Evolutionary conservation across 2,888 invertebrate genomes (phyloP).

Genomic region (Clepsis dumicolana): DNA sequence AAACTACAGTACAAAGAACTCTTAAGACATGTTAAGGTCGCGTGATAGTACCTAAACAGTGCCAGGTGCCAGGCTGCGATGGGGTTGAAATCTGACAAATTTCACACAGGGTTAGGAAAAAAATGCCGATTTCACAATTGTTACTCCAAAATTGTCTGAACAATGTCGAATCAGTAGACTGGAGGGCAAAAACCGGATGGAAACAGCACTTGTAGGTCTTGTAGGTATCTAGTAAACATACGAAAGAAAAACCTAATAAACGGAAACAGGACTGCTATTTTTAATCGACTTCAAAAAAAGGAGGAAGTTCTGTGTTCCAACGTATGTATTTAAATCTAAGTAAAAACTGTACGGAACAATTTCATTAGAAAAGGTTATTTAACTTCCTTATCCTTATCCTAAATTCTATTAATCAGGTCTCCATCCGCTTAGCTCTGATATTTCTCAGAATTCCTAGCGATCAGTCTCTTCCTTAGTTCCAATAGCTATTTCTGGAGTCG

Average conservation of each 20-base stretch:
- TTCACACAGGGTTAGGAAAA: background rate
- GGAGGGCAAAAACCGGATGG: too few species aligned
- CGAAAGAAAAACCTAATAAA: too few species aligned
- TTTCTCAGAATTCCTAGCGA: background rate
- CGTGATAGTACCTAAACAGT: background rate
- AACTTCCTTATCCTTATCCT: background rate
- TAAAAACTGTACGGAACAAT: background rate
- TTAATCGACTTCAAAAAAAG: too few species aligned
- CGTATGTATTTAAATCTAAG: too few species aligned
- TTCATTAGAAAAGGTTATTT: background rate
- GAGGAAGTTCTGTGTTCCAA: too few species aligned
- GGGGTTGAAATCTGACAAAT: background rate
- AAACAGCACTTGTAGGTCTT: too few species aligned
- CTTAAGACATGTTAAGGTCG: constrained; percentile 1
- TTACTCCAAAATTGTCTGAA: too few species aligned
- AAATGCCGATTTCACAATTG: background rate
- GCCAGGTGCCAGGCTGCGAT: background rate
- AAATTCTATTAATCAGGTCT: background rate
- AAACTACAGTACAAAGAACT: background rate
- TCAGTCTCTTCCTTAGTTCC: constrained; percentile 10
- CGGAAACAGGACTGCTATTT: too few species aligned
- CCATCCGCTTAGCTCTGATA: background rate
- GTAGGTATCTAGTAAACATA: too few species aligned
- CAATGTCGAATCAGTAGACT: too few species aligned
- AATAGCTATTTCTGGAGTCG: constrained; percentile 35